These are phyloP conservation scores for Drosophila melanosoma DNA, from an alignment of 2,888 invertebrate species.

Conservation along the genomic window DNA sequence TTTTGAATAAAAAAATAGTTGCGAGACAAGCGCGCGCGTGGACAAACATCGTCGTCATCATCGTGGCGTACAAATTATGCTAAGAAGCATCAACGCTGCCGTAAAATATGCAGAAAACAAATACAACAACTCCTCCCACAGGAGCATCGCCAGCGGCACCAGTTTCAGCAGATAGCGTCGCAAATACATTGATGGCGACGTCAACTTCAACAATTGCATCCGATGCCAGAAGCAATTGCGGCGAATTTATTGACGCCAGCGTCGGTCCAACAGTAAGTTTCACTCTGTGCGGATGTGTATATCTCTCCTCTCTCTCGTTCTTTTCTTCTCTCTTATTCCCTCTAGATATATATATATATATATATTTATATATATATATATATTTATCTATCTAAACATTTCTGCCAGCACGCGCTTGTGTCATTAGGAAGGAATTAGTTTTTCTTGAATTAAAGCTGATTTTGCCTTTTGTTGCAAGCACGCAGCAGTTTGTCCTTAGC, in stretches of 20 bases:
- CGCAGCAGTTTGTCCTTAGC: constrained; percentile 28
- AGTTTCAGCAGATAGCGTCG: constrained; percentile 36
- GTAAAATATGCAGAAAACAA: constrained; percentile 56
- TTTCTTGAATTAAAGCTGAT: neutral
- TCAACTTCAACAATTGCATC: constrained; percentile 21
- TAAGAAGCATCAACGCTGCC: constrained; percentile 65
- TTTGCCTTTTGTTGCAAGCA: constrained; percentile 12
- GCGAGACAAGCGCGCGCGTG: constrained; percentile 54
- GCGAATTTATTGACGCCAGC: constrained; percentile 36
- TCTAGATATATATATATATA: no score
- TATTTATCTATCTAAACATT: neutral
- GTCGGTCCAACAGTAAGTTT: constrained; percentile 48
- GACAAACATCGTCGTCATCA: constrained; percentile 49
- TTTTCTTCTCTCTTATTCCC: neutral
- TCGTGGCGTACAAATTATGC: constrained; percentile 73
- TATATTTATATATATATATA: neutral
- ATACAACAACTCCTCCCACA: constrained; percentile 32
- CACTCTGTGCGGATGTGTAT: constrained; percentile 1
- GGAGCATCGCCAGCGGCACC: constrained; percentile 16
- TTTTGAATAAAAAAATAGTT: constrained; percentile 47
- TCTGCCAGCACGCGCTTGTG: constrained; percentile 1
- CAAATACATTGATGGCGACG: constrained; percentile 18
- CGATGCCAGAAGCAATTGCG: constrained; percentile 14
- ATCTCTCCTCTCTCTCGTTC: neutral
- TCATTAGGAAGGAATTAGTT: constrained; percentile 3